Base-by-base conservation (phyloP, 1,140 invertebrate species). In the Drosophila lini region DNA sequence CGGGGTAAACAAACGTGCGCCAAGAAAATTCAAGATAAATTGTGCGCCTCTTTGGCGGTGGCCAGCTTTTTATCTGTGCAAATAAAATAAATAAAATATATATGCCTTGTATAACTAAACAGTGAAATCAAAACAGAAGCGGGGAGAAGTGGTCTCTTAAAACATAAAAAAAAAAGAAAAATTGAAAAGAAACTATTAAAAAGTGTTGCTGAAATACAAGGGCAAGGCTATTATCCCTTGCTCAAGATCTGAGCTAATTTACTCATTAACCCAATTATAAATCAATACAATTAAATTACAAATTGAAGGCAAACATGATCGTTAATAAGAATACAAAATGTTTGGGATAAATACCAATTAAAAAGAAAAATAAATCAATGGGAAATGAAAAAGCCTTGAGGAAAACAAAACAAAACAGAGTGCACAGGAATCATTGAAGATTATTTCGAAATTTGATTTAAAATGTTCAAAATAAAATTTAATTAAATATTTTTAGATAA, bases 11-110 rank as follows among this genome's bases (percentile, higher is more conserved):
- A 73, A 73, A 73, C 69, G 69, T 73, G 69, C 65, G 44, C 42
- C 47, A 55, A 64, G 58, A 65, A 76, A 75, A 64, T 53, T 75
- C 44, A 52, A 75, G 73, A 75, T 75, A 75, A 48, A 62, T 50
- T 50, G 19, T 42, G 25, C 22, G 63, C 34, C 45, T 31, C 34
- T 47, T 68, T 68, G 67, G 48, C 40, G 64, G 44, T 48, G 67
- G 41, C 19, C 55, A 71, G 65, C 68, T 71, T 71, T 73, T 71
- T 73, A 73, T 73, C 69, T 73, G n/a, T 59, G 65, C 53, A 71
- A 73, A 73, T 59, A 71, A 73, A 73, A 73, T 71, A 59, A 73
- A 73, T 59, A 71, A 70, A 56, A 71, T 58, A 59, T 41, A 71
- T 50, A 10, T 34, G 52, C 25, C 25, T 19, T 32, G 10, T 16